Evolutionary conservation across 2,888 invertebrate species (phyloP).

Genomic region (Podotricha telesiphe): DNA sequence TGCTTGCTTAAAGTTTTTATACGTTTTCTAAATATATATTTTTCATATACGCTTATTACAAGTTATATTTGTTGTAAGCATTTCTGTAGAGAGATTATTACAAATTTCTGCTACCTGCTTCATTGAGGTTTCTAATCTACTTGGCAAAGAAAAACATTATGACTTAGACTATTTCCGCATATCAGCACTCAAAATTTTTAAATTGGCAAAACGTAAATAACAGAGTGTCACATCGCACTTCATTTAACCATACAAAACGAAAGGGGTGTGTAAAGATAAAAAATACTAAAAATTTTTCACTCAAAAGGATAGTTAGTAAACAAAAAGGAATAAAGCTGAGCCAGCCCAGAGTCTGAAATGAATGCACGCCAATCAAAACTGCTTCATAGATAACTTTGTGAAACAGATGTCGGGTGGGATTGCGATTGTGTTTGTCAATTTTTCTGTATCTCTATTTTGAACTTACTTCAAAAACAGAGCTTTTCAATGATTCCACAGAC

Average conservation of each 20-base stretch:
- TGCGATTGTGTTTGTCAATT: slow-evolving; percentile 19
- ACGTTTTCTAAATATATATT: no score
- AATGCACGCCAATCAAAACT: slow-evolving; percentile 29
- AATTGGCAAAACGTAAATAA: not conserved
- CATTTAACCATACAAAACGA: not conserved
- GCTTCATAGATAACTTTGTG: slow-evolving; percentile 29
- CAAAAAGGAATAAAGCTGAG: slow-evolving; percentile 5
- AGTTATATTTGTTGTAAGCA: no score
- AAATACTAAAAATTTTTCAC: not conserved
- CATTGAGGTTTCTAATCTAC: no score
- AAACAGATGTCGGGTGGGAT: slow-evolving; percentile 15
- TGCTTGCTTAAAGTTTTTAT: no score
- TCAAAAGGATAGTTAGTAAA: not conserved
- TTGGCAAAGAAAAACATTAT: no score
- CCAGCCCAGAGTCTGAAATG: slow-evolving; percentile 14
- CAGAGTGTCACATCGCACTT: not conserved
- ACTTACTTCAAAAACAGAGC: not conserved
- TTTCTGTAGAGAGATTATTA: no score
- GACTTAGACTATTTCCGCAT: not conserved
- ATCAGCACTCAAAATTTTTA: not conserved
- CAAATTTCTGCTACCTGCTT: no score
- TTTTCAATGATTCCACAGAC: not conserved
- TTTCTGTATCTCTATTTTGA: slow-evolving; percentile 14
- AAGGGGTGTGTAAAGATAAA: not conserved
- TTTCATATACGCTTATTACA: no score